Percentiles rank a stretch among this genome's conserved stretches.
phyloP scores from a whole-genome alignment of 92 coral and sea anemone species.

The Porites cylindrica region DNA sequence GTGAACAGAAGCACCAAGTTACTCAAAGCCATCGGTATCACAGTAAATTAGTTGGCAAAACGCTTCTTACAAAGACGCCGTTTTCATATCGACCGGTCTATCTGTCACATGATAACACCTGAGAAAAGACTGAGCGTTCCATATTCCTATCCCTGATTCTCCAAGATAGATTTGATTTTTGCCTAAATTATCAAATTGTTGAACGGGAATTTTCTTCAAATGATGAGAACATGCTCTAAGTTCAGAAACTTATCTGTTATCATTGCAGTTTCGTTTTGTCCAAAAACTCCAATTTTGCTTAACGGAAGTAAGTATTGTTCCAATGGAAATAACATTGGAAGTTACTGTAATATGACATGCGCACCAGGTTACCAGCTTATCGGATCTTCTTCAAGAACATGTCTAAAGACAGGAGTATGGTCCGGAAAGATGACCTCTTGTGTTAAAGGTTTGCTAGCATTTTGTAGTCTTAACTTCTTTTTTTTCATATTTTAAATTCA shows the following conservation, averaged over 20 bases:
- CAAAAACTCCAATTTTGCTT: neutral
- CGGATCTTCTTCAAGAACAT: slow-evolving; percentile 27
- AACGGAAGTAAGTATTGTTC: slow-evolving; percentile 3
- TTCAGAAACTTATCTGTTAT: neutral
- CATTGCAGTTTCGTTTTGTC: slow-evolving; percentile 20
- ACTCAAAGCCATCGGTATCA: no score
- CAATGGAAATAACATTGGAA: neutral
- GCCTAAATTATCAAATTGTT: no score
- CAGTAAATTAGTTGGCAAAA: no score
- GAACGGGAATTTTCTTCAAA: no score
- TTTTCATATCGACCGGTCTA: no score
- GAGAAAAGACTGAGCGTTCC: no score
- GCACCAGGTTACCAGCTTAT: slow-evolving; percentile 3
- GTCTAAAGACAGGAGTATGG: slow-evolving; percentile 24
- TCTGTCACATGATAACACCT: no score
- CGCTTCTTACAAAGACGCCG: no score
- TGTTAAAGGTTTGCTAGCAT: slow-evolving; percentile 16
- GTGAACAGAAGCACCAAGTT: no score
- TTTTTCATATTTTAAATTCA: neutral
- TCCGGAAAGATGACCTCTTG: slow-evolving; percentile 18
- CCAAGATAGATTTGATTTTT: no score
- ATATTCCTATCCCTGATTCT: no score
- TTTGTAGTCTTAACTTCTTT: neutral
- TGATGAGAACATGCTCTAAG: neutral
- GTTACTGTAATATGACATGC: slow-evolving; percentile 31